Evolutionary conservation across 2,797 vertebrate genomes (phyloP).

Genomic region (Meriones psammophilus): DNA sequence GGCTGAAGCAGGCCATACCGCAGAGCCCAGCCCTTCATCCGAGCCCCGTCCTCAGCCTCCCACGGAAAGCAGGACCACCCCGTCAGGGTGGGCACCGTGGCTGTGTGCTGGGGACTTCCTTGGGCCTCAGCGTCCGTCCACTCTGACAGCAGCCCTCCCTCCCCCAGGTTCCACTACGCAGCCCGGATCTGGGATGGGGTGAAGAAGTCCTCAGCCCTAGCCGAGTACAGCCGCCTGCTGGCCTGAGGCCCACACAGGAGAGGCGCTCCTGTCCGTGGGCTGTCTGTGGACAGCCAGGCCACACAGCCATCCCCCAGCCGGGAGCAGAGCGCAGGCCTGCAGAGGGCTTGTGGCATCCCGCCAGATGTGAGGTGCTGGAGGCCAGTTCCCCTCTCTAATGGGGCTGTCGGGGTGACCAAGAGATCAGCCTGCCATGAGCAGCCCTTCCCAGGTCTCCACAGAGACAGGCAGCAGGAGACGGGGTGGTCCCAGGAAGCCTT

Average conservation of each 20-base stretch:
- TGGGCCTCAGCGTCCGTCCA: neutral
- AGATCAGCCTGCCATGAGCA: neutral
- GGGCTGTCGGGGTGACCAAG: neutral
- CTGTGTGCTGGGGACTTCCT: accelerated
- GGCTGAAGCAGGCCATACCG: neutral
- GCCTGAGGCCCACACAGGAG: conserved; percentile 84
- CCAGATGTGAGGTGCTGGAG: conserved; percentile 17
- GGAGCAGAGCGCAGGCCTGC: conserved; percentile 13
- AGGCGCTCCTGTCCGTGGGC: neutral
- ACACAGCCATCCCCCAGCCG: accelerated
- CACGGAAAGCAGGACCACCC: neutral
- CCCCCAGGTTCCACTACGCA: conserved; percentile 95
- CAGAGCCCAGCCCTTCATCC: neutral
- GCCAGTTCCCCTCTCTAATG: neutral
- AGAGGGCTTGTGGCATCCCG: neutral
- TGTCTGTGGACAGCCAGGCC: neutral
- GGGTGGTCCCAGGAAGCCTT: neutral
- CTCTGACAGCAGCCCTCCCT: neutral
- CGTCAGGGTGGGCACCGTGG: accelerated
- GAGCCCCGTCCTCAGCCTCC: neutral
- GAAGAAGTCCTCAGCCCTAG: conserved; percentile 95
- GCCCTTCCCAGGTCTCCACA: neutral
- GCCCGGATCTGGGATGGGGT: conserved; percentile 96
- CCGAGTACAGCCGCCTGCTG: conserved; percentile 95
- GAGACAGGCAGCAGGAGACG: neutral